These are phyloP conservation scores for Tragelaphus buxtoni DNA, from an alignment of 2,113 vertebrate species.

Conservation along the genomic window DNA sequence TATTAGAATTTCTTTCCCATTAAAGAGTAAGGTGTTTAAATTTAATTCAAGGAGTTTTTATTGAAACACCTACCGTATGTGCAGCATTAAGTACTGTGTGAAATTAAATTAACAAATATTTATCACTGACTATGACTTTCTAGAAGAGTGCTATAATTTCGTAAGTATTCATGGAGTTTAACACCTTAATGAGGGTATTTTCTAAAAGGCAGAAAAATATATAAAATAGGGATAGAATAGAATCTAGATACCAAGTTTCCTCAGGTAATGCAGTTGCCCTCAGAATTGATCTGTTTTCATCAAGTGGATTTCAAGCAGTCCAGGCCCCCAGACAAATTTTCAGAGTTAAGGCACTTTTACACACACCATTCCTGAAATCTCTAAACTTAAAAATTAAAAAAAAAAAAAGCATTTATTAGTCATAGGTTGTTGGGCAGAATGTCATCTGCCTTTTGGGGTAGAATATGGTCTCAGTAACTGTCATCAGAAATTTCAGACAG, in stretches of 20 bases:
- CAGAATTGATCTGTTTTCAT: not conserved
- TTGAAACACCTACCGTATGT: not conserved
- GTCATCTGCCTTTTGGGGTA: not conserved
- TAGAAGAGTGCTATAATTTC: not conserved
- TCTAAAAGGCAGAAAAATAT: not conserved
- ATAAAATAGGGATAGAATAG: not conserved
- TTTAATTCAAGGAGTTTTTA: not conserved
- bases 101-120: not conserved
- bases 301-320: not conserved
- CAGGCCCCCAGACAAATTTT: not conserved
- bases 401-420: not conserved
- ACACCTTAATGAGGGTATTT: not conserved
- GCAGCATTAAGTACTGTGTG: not conserved
- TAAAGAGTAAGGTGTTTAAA: not conserved
- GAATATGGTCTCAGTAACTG: not conserved
- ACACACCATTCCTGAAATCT: not conserved
- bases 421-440: constrained; percentile 2
- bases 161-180: not conserved
- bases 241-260: not conserved
- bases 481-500: not conserved
- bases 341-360: not conserved
- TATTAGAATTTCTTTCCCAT: not conserved
- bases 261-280: not conserved
- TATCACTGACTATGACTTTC: not conserved
- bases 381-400: too few relatives aligned